Evolutionary conservation across 2,888 invertebrate genomes (phyloP), one percentile per base, ranked within the genome.

Genomic region (Pseudolycoriella hygida): DNA sequence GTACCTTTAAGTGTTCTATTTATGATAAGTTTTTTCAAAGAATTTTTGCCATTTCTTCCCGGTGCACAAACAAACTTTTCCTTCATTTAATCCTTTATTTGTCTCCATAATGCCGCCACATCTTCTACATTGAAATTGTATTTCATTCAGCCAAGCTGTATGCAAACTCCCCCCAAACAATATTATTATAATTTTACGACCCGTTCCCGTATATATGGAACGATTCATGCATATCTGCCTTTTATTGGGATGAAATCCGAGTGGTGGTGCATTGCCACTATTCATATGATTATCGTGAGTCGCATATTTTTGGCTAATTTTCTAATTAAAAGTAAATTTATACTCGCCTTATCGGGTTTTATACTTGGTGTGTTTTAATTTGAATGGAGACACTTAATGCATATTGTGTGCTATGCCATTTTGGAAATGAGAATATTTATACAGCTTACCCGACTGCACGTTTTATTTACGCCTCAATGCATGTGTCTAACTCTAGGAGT

Each of bases 261-360:
- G 40, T 39, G 39, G 40, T 44, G 40, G 17, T 42, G 32, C 19
- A 38, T 17, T 42, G 17, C 42, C 11, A 32, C 32, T 51, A 51
- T 54, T 56, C 60, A 58, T 59, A 61, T 61, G 62, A 62, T 63
- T 63, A 63, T 62, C 62, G 62, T 62, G 62, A 59, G 60, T 57
- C 59, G 64, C 62, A 62, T 62, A 62, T 60, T 62, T 60, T 55
- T 55, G 60, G 60, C 62, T 62, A 62, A 62, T 62, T 62, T 62
- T 62, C 62, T 63, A 63, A 62, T 62, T 62, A 63, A 62, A 63
- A 61, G 51, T 53, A 55, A 60, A 63, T 62, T 62, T 62, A 61
- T 62, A 59, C 57, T 40, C 15, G 15, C 34, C 34, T 34, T 34
- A 34, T 34, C 34, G 34, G 34, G 34, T 34, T 34, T 34, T 34